A percentile compares a stretch with the other conserved stretches of the same genome.
These are phyloP conservation scores for Odontamblyopus lacepedii DNA, from an alignment of 2,797 vertebrate genomes.

Conservation along the genomic window DNA sequence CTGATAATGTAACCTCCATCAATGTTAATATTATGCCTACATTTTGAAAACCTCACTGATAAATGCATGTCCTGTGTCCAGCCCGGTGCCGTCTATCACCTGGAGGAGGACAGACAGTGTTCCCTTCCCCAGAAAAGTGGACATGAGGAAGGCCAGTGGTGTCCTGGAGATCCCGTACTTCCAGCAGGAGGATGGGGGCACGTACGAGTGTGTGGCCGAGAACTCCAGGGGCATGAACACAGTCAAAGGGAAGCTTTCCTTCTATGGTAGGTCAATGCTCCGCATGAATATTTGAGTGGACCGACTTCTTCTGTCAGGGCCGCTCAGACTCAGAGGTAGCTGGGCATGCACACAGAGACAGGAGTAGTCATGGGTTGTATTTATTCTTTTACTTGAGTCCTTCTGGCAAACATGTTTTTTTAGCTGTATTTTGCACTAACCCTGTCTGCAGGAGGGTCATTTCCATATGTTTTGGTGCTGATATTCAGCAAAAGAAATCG, in stretches of 20 bases:
- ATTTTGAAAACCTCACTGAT: background rate
- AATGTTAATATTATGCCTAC: background rate
- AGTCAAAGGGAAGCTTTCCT: conserved; percentile 91
- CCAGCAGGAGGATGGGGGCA: conserved; percentile 91
- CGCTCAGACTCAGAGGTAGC: conserved; percentile 56
- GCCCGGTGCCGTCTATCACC: conserved; percentile 90
- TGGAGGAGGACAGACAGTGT: conserved; percentile 89
- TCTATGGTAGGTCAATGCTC: conserved; percentile 86
- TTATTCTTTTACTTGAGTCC: background rate
- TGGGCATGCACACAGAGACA: conserved; percentile 13
- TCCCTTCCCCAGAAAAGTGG: conserved; percentile 88
- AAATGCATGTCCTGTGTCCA: conserved; percentile 42
- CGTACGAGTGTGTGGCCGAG: conserved; percentile 92
- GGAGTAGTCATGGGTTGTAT: background rate
- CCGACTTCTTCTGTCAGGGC: conserved; percentile 65
- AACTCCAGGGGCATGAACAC: conserved; percentile 93
- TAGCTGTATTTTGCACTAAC: no score
- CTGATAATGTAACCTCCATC: no score
- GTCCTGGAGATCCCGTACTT: conserved; percentile 96
- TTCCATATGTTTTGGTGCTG: no score
- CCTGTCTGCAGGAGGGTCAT: no score
- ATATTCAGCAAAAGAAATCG: no score
- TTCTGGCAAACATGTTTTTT: background rate
- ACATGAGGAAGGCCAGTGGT: conserved; percentile 87
- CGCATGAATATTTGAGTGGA: conserved; percentile 68